Evolutionary conservation across 2,888 invertebrate genomes (phyloP).

Genomic region (Drosophila infuscata): DNA sequence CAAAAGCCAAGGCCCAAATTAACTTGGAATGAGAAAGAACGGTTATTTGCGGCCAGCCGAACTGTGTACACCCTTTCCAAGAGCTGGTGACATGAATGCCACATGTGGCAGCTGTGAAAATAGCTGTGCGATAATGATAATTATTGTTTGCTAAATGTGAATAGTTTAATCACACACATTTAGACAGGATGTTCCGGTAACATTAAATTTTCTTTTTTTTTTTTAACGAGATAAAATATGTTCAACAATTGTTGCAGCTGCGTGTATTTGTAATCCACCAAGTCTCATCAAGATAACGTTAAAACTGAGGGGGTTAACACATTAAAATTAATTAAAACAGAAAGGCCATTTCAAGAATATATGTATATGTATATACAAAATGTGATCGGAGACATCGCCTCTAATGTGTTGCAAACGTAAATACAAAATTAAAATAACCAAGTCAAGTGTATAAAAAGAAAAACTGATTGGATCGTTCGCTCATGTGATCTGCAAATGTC

Average conservation of each 20-base stretch:
- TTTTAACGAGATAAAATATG: not conserved
- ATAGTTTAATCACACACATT: not conserved
- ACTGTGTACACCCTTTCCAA: not conserved
- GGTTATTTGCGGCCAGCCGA: not conserved
- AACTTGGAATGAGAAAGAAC: constrained; percentile 2
- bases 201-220: not conserved
- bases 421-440: constrained; percentile 20
- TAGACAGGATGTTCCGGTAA: not conserved
- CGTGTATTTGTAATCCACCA: not conserved
- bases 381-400: not conserved
- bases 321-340: not conserved
- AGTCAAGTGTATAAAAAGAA: constrained; percentile 2
- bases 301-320: too few relatives aligned
- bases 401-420: not conserved
- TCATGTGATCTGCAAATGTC: constrained; percentile 47
- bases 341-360: not conserved
- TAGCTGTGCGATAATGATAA: not conserved
- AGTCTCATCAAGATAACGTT: not conserved
- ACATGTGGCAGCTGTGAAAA: too few relatives aligned
- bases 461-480: constrained; percentile 53
- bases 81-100: too few relatives aligned
- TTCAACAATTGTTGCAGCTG: not conserved
- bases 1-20: constrained; percentile 49
- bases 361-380: not conserved
- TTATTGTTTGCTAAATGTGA: not conserved